Evolutionary conservation across 2,113 vertebrate species (phyloP), one percentile per base, ranked within the genome.

Genomic region (Leiothrix lutea): DNA sequence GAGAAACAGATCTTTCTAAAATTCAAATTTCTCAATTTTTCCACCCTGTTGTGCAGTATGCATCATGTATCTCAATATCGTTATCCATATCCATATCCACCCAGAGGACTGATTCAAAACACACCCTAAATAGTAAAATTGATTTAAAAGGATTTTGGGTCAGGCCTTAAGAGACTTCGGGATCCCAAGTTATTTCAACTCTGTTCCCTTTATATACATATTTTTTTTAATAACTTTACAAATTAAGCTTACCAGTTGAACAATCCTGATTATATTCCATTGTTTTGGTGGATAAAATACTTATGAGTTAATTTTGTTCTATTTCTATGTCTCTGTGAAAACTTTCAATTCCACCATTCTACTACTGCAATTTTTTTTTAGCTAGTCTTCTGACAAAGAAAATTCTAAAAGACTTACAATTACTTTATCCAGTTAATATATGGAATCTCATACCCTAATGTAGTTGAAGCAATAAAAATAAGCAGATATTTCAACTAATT

Each of bases 1-100:
- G 12, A 44, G 45, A 2, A 74, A 26, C 4, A 48, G 4, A 66
- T 6, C 1, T 78, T 78, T 88, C 29, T 54, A 18, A 56, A 15
- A 74, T 80, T 69, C 54, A 2, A 16, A 1, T 62, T 66, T 67
- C 19, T 57, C 14, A 36, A 1, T 29, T 82, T 91, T 92, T 65
- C 29, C 18, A 72, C 25, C 3, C 1, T 33, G 0, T 35, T 57
- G 6, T 5, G 5, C 10, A 45, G 28, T 20, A 23, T 24, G 22
- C 6, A 26, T 73, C 17, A 20, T 48, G 7, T 38, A 69, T 56
- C 24, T 91, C 28, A 64, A 6, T 36, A 51, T 16, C 36, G 4
- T 16, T 82, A 3, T 22, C 4, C 47, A 2, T 82, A 3, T 22
- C 4, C 47, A 2, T 57, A 33, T 38, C 19, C 45, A 36, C 12